Conservation (phyloP, 2,888 invertebrate genomes). For the Phortica okadai region DNA sequence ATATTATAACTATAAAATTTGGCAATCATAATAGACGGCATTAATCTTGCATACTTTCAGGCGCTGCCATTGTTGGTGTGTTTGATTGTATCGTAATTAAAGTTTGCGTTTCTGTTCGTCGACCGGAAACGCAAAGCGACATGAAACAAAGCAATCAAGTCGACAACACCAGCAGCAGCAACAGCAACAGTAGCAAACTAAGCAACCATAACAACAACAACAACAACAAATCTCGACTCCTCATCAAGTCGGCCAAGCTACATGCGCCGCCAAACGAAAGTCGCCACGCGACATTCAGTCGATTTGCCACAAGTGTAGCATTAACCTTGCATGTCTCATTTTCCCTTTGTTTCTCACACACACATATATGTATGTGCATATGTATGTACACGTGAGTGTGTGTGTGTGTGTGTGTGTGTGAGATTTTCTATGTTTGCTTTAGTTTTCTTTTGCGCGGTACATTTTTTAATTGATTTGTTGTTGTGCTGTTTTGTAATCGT, state of each 20-base stretch:
- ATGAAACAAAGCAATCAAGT: constrained; percentile 62
- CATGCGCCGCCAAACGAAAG: background rate
- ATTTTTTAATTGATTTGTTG: constrained; percentile 65
- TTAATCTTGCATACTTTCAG: constrained; percentile 24
- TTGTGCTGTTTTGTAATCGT: constrained; percentile 31
- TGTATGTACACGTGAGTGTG: background rate
- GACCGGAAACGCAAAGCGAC: constrained; percentile 59
- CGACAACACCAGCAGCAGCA: background rate
- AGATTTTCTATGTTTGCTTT: background rate
- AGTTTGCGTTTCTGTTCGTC: background rate
- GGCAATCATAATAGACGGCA: constrained; percentile 14
- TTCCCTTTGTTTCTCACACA: background rate
- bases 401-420: background rate
- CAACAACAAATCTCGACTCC: background rate
- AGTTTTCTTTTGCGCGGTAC: constrained; percentile 40
- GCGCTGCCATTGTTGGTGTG: background rate
- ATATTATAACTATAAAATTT: background rate
- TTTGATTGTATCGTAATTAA: background rate
- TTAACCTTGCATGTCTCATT: constrained; percentile 15
- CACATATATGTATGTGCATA: background rate
- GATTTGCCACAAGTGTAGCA: background rate
- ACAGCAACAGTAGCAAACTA: background rate
- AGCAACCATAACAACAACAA: background rate
- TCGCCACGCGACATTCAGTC: background rate
- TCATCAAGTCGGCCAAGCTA: background rate